Conservation (phyloP, 2,797 vertebrate species). For the Darevskia mixta region DNA sequence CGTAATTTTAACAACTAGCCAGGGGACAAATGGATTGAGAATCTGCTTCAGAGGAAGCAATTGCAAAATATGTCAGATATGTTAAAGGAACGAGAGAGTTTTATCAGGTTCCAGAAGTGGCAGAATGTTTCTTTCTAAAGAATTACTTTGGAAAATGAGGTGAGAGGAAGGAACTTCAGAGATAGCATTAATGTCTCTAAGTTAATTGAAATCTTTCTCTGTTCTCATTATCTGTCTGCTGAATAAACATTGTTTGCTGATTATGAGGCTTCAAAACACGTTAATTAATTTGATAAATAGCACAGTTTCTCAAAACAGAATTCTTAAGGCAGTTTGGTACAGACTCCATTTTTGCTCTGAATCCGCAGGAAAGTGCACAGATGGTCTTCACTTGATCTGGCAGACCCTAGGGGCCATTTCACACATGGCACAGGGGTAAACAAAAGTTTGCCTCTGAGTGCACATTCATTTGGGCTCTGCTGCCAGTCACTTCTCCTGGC, state of each 20-base stretch:
- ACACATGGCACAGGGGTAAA: not conserved
- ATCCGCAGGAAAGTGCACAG: not conserved
- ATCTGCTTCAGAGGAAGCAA: slow-evolving; percentile 51
- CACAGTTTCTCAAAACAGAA: not conserved
- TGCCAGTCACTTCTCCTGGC: not conserved
- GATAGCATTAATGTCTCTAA: slow-evolving; percentile 8
- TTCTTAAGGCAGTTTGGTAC: not conserved
- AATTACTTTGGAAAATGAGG: slow-evolving; percentile 18
- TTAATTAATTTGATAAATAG: not conserved
- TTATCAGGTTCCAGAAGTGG: slow-evolving; percentile 26
- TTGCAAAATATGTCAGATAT: slow-evolving; percentile 53
- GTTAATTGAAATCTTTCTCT: not conserved
- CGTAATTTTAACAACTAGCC: slow-evolving; percentile 50
- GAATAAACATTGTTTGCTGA: not conserved
- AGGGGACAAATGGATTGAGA: slow-evolving; percentile 41
- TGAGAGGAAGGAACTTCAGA: slow-evolving; percentile 35
- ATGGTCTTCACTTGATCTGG: not conserved
- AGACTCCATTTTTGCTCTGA: not conserved
- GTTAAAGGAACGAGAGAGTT: slow-evolving; percentile 37
- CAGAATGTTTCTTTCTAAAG: slow-evolving; percentile 35
- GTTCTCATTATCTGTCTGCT: not conserved
- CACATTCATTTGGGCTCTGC: not conserved
- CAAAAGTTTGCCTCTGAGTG: not conserved
- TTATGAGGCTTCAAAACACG: not conserved
- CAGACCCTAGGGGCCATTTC: not conserved